Evolutionary conservation across 2,797 vertebrate species (phyloP), one percentile per base, ranked within the genome.

Genomic region (Eulemur rubriventer): DNA sequence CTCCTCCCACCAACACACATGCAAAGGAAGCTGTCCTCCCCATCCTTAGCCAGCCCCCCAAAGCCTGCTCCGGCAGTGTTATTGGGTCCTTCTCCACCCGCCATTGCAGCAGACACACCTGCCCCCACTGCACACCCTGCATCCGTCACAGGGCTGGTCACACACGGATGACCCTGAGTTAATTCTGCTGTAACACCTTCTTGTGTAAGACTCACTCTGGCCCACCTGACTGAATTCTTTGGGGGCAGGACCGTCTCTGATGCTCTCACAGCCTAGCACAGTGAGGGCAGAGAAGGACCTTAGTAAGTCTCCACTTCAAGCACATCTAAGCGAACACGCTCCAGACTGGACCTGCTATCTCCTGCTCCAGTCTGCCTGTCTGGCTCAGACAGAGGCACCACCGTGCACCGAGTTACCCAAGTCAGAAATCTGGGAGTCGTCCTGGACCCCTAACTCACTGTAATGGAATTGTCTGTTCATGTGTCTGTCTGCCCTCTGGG

Each of bases 341-440:
- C 41, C n/a, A 4, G 0, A 12, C 33, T 6, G 6, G 24, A 63
- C 7, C 16, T 4, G 0, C 3, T 4, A 5, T 38, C 83, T 35
- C n/a, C 22, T 28, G 17, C 57, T 41, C 12, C n/a, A 22, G 6
- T 30, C 63, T 38, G n/a, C 6, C 50, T 61, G 80, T 61, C n/a
- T 1, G 26, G 26, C 52, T 70, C 55, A 30, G 76, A 26, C 7
- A 50, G 35, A 57, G 18, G 17, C 16, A 41, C 55, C 26, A 0
- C 50, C 16, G 18, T 6, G 14, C 67, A 35, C 67, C 28, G 1
- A 59, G 22, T 84, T 28, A 50, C 26, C 78, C 78, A 30, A 38
- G 35, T 24, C 35, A 38, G 79, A 75, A n/a, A 46, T 22, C 13
- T 0, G 9, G 41, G 30, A 2, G 2, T 80, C 24, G 4, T 22